These are phyloP conservation scores for Drosophila ezoana DNA, from an alignment of 2,888 invertebrate genomes.

Conservation along the genomic window DNA sequence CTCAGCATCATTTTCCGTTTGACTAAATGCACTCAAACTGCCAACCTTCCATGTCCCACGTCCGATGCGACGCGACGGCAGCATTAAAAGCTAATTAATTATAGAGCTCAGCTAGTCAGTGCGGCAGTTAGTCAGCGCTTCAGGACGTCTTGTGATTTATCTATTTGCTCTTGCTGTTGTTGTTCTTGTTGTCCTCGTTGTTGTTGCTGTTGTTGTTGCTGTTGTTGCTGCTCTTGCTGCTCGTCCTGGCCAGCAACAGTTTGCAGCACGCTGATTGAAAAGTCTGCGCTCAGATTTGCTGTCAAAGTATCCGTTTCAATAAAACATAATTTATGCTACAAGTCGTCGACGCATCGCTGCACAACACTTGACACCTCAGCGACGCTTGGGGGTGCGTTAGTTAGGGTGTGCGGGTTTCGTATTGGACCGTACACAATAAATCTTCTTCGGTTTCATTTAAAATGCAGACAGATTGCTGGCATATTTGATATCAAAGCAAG, in stretches of 20 bases:
- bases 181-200: neutral
- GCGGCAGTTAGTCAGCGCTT: constrained; percentile 54
- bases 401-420: neutral
- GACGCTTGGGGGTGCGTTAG: constrained; percentile 12
- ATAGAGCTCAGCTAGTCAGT: constrained; percentile 57
- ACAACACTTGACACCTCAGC: constrained; percentile 73
- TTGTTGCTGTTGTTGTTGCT: constrained; percentile 2
- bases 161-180: constrained; percentile 14
- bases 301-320: constrained; percentile 74
- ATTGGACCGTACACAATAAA: constrained; percentile 64
- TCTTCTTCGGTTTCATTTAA: constrained; percentile 77
- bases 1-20: constrained; percentile 77
- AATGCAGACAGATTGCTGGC: constrained; percentile 79
- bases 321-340: constrained; percentile 74
- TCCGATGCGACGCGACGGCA: constrained; percentile 32
- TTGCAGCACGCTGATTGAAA: constrained; percentile 64
- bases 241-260: constrained; percentile 61
- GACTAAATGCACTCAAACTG: constrained; percentile 79
- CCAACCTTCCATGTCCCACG: constrained; percentile 40
- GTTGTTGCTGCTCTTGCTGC: constrained; percentile 5
- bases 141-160: constrained; percentile 68
- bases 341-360: constrained; percentile 40
- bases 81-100: constrained; percentile 81
- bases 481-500: constrained; percentile 66
- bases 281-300: constrained; percentile 59